Conservation (phyloP, 2,113 vertebrate genomes). For the Eclectus roratus region DNA sequence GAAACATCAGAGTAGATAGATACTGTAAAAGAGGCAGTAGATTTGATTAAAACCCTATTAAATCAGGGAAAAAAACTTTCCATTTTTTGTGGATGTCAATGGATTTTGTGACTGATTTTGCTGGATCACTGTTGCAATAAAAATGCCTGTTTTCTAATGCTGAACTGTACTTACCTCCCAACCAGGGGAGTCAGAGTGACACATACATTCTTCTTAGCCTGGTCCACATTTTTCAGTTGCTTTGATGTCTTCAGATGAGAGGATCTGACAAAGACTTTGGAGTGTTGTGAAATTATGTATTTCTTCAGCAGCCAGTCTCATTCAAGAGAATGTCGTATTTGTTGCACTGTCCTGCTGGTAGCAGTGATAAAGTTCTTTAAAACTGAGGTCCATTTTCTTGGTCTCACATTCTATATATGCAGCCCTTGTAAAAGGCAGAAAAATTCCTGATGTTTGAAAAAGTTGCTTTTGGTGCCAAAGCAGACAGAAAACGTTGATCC, state of each 20-base stretch:
- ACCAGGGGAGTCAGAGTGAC: neutral
- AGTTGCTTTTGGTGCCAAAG: slow-evolving; percentile 46
- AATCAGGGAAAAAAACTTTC: neutral
- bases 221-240: neutral
- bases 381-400: slow-evolving; percentile 21
- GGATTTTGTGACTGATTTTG: neutral
- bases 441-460: slow-evolving; percentile 60
- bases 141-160: neutral
- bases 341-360: neutral
- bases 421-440: slow-evolving; percentile 51
- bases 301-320: neutral
- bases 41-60: neutral
- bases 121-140: neutral
- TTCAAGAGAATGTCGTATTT: neutral
- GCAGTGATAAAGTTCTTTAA: slow-evolving; percentile 16
- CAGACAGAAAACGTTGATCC: slow-evolving; percentile 46
- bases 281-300: neutral
- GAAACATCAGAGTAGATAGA: neutral
- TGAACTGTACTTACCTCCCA: neutral
- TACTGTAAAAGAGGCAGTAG: neutral
- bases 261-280: neutral
- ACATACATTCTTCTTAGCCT: neutral
- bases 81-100: neutral
- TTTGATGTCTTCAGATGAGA: neutral
- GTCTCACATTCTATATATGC: slow-evolving; percentile 9